Evolutionary conservation across 2,888 invertebrate species (phyloP).

Genomic region (Mesorhabditis spiculigera): DNA sequence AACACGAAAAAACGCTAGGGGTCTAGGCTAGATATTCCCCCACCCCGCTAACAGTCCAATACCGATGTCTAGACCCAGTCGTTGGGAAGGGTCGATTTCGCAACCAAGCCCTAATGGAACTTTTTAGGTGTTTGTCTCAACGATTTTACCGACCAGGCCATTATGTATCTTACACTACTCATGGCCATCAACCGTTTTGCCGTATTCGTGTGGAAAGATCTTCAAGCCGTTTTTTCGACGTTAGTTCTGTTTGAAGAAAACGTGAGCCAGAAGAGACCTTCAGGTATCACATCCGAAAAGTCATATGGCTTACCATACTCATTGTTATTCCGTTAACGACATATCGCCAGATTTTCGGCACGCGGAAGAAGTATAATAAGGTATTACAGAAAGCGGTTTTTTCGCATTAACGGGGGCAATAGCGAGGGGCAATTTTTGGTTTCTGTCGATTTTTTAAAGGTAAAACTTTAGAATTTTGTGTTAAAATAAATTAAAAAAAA

Average conservation of each 20-base stretch:
- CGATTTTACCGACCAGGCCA: conserved; percentile 26
- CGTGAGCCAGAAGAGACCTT: background rate
- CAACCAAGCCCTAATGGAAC: background rate
- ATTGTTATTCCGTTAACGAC: background rate
- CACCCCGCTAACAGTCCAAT: no score
- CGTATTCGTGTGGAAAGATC: conserved; percentile 22
- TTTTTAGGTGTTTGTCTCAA: conserved; percentile 22
- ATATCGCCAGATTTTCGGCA: background rate
- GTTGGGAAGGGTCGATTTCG: no score
- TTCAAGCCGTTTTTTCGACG: conserved; percentile 1
- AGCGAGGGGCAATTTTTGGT: no score
- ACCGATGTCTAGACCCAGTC: no score
- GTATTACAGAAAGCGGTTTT: background rate
- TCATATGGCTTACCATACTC: background rate
- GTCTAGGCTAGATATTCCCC: no score
- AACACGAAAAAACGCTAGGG: no score
- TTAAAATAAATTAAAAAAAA: no score
- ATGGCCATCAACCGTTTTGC: conserved; percentile 37
- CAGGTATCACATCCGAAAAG: conserved; percentile 1
- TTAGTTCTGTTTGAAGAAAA: background rate
- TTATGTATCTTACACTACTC: conserved; percentile 28
- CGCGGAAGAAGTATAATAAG: background rate
- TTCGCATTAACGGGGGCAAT: no score
- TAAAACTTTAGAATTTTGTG: no score
- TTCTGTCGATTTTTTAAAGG: no score